Base-by-base conservation (phyloP, 2,888 invertebrate genomes). In the Phragmatobia fuliginosa region DNA sequence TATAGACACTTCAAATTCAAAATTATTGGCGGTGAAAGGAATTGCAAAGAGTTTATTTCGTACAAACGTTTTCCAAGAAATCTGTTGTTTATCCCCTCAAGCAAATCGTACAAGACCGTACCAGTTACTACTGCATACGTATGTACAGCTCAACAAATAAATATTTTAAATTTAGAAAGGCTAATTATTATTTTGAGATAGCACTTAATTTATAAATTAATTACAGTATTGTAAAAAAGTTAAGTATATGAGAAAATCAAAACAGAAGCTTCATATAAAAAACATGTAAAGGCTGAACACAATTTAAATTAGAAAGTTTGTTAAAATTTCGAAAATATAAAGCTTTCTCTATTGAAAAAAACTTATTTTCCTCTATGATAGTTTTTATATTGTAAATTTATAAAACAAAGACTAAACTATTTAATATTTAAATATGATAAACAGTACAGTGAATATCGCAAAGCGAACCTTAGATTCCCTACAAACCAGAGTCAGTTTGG, bases 1-100 rank as follows among this genome's bases (percentile, higher is more conserved):
- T n/a, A n/a, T n/a, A n/a, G n/a, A n/a, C n/a, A n/a, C 0, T 62
- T n/a, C 10, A 49, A 49, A 28, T 59, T 32, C 14, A 6, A 16
- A 32, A 1, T 11, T 49, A 52, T 69, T 66, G 32, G 64, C 52
- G 65, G 70, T 66, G 66, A 70, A 70, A 70, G 58, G 62, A 36
- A 56, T 65, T 52, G 4, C 11, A 16, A 25, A 56, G 31, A 14
- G 21, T n/a, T n/a, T 2, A 52, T 52, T 49, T 63, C 45, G n/a
- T 32, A 7, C n/a, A n/a, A n/a, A n/a, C 62, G n/a, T 63, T 14
- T 45, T 49, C 11, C 14, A 28, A n/a, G 31, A 49, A 49, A 49
- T 25, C 63, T 32, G 16, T 11, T 63, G 32, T 45, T 32, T 49
- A 32, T 45, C 21, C 45, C 28, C 45, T 16, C 28, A 28, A 28